Evolutionary conservation across 2,113 vertebrate species (phyloP).

Genomic region (Macheiramphus alcinus): DNA sequence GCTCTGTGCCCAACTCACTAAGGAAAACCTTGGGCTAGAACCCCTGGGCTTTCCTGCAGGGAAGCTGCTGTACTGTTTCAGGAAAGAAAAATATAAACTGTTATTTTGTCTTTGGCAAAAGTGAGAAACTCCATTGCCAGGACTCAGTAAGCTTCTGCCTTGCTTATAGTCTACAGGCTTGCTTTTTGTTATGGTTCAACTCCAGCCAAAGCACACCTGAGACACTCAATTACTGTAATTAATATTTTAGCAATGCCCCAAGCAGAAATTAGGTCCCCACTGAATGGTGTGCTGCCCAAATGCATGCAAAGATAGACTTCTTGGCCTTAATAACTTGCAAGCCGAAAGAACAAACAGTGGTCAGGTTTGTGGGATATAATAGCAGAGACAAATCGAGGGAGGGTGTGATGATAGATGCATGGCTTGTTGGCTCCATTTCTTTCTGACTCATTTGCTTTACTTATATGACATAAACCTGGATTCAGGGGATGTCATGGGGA

Average conservation of each 20-base stretch:
- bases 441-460: slow-evolving; percentile 31
- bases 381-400: not conserved
- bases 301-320: not conserved
- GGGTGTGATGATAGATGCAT: slow-evolving; percentile 31
- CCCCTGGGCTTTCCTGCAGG: not conserved
- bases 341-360: slow-evolving; percentile 9
- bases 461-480: slow-evolving; percentile 33
- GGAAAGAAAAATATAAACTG: not conserved
- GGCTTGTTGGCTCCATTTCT: slow-evolving; percentile 25
- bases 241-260: not conserved
- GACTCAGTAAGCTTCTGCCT: not conserved
- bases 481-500: not conserved
- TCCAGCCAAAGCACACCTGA: slow-evolving; percentile 42
- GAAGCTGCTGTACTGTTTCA: not conserved
- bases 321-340: not conserved
- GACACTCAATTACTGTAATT: slow-evolving; percentile 4
- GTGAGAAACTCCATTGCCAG: not conserved
- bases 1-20: not conserved
- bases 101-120: not conserved
- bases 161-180: not conserved
- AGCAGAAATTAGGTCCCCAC: slow-evolving; percentile 15
- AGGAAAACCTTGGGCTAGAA: not conserved
- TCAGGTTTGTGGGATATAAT: slow-evolving; percentile 14
- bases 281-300: not conserved
- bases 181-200: not conserved